These are phyloP conservation scores for Drosophila quadrilineata DNA, from an alignment of 1,140 invertebrate genomes.

Conservation along the genomic window DNA sequence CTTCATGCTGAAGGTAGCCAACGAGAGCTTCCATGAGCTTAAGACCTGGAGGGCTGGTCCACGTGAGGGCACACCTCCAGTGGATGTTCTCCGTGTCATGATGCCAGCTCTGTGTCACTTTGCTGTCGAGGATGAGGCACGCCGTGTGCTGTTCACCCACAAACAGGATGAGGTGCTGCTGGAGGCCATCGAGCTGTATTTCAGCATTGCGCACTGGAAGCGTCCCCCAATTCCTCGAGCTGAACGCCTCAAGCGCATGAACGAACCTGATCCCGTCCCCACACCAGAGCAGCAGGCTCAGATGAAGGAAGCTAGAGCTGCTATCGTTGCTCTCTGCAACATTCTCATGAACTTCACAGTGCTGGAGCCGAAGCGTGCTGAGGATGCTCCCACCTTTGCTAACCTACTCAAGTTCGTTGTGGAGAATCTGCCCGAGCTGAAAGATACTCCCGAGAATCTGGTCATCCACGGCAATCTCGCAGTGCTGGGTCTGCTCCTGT, in stretches of 20 bases:
- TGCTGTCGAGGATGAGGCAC: conserved; percentile 92
- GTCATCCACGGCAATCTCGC: conserved; percentile 92
- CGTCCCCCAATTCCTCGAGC: conserved; percentile 89
- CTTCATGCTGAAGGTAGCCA: conserved; percentile 89
- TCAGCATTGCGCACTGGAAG: conserved; percentile 93
- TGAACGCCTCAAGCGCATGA: conserved; percentile 87
- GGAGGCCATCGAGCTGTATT: conserved; percentile 91
- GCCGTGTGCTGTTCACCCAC: conserved; percentile 89
- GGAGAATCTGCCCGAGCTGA: conserved; percentile 91
- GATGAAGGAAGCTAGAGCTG: conserved; percentile 90
- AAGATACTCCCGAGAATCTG: conserved; percentile 91
- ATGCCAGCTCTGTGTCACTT: conserved; percentile 94
- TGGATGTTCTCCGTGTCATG: conserved; percentile 91
- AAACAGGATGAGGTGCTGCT: conserved; percentile 91
- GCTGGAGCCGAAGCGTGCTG: conserved; percentile 90
- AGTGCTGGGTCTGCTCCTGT: conserved; percentile 90
- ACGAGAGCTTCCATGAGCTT: conserved; percentile 90
- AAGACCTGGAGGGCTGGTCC: conserved; percentile 82
- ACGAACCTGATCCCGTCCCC: conserved; percentile 88
- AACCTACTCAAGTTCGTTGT: conserved; percentile 93
- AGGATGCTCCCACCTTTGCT: conserved; percentile 88
- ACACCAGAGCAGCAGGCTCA: conserved; percentile 88
- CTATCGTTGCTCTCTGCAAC: conserved; percentile 93
- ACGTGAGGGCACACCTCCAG: conserved; percentile 83
- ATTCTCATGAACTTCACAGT: conserved; percentile 96